phyloP scores from a whole-genome alignment of 2,113 vertebrate genomes.

The Plestiodon gilberti region DNA sequence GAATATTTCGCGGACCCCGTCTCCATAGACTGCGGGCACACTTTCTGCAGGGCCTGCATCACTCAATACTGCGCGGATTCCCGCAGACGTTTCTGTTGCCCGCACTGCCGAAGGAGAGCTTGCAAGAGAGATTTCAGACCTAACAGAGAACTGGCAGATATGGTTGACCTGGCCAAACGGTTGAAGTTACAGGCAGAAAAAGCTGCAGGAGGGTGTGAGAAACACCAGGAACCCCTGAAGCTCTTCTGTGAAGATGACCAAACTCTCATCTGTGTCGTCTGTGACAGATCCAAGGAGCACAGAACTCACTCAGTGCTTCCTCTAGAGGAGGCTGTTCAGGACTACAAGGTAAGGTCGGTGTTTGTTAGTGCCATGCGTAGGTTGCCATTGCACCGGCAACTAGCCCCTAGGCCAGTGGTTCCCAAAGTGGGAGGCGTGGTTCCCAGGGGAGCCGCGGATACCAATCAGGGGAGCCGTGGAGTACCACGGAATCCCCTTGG shows the following conservation, averaged over 20 bases:
- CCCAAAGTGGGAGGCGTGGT: too few species aligned
- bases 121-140: background rate
- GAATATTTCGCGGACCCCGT: background rate
- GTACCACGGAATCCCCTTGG: too few species aligned
- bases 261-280: background rate
- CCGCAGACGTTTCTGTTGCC: slow-evolving; percentile 12
- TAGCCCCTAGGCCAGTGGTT: too few species aligned
- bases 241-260: background rate
- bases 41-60: slow-evolving; percentile 29
- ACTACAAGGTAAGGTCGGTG: background rate
- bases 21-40: background rate
- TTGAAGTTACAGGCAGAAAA: background rate
- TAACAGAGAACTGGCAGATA: background rate
- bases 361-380: background rate
- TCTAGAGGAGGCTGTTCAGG: background rate
- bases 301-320: background rate
- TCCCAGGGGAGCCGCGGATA: too few species aligned
- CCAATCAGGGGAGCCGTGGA: too few species aligned
- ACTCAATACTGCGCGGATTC: background rate
- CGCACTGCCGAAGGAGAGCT: slow-evolving; percentile 63
- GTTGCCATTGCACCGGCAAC: background rate
- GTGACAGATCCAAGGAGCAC: background rate
- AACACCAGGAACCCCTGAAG: background rate
- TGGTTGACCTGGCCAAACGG: background rate
- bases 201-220: background rate